Conservation (phyloP, 1,140 invertebrate genomes). For the Camponotus pennsylvanicus region DNA sequence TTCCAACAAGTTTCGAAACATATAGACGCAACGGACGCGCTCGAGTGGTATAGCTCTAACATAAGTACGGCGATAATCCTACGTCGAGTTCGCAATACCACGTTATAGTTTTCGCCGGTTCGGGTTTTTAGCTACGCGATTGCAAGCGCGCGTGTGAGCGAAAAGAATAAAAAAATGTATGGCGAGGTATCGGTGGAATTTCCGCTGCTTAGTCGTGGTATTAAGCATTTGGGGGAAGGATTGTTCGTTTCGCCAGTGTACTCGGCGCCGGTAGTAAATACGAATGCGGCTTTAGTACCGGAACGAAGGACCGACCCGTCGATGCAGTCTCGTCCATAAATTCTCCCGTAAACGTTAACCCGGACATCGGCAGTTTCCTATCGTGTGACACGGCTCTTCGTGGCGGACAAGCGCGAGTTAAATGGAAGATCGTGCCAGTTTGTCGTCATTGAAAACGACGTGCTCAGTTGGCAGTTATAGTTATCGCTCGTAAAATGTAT, state of each 20-base stretch:
- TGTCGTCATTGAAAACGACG: background rate
- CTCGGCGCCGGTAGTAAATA: constrained; percentile 49
- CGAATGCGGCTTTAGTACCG: constrained; percentile 38
- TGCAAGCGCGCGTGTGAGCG: background rate
- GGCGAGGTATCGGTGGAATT: constrained; percentile 61
- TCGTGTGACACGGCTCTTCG: constrained; percentile 44
- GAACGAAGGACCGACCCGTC: constrained; percentile 38
- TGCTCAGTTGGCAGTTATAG: constrained; percentile 3
- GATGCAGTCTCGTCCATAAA: constrained; percentile 45
- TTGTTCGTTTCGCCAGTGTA: constrained; percentile 12
- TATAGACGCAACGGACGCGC: background rate
- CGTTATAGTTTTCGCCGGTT: constrained; percentile 37
- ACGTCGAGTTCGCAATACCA: constrained; percentile 27
- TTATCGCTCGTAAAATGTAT: background rate
- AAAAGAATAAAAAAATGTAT: background rate
- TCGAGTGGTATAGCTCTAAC: constrained; percentile 19
- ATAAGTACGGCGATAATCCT: constrained; percentile 62
- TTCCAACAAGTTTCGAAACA: constrained; percentile 21
- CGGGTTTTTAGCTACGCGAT: constrained; percentile 8
- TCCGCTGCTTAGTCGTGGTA: constrained; percentile 45
- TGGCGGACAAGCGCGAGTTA: background rate
- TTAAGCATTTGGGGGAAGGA: constrained; percentile 56
- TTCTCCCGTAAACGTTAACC: constrained; percentile 47
- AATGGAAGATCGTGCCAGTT: constrained; percentile 13
- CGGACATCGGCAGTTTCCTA: constrained; percentile 25